Percentiles rank a stretch among this genome's conserved stretches.
Conservation (phyloP, 2,113 vertebrate species). For the Daboia siamensis region DNA sequence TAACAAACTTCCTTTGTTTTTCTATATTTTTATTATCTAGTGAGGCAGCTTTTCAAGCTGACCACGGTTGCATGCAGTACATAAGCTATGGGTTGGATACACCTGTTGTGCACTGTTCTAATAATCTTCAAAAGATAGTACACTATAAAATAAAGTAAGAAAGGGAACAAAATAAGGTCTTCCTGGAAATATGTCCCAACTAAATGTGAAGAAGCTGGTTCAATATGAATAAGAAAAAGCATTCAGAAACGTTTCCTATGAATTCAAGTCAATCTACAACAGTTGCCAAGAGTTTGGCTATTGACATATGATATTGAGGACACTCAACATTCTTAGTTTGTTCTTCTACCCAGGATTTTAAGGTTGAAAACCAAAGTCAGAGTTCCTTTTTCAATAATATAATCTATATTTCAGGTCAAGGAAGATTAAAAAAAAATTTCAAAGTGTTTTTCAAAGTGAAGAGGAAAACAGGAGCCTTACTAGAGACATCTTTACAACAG, state of each 20-base stretch:
- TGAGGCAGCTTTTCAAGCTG: neutral
- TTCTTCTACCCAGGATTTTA: neutral
- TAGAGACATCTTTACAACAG: conserved; percentile 38
- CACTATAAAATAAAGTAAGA: neutral
- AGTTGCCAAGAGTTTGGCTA: neutral
- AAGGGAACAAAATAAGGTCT: neutral
- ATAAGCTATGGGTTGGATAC: neutral
- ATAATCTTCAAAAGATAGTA: neutral
- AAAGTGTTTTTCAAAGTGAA: conserved; percentile 5
- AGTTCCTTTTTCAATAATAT: neutral
- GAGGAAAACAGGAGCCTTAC: conserved; percentile 21
- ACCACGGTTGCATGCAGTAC: neutral
- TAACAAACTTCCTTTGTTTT: neutral
- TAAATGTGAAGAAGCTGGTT: neutral
- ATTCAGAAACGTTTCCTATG: neutral
- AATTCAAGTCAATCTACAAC: neutral
- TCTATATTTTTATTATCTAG: neutral
- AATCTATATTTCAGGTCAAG: neutral
- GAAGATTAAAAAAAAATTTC: neutral
- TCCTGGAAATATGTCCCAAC: neutral
- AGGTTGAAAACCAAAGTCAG: neutral
- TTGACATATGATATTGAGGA: neutral
- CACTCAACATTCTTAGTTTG: neutral
- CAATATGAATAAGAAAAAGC: neutral
- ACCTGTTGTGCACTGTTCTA: neutral